Conservation (phyloP, 2,113 vertebrate species). For the human region DNA sequence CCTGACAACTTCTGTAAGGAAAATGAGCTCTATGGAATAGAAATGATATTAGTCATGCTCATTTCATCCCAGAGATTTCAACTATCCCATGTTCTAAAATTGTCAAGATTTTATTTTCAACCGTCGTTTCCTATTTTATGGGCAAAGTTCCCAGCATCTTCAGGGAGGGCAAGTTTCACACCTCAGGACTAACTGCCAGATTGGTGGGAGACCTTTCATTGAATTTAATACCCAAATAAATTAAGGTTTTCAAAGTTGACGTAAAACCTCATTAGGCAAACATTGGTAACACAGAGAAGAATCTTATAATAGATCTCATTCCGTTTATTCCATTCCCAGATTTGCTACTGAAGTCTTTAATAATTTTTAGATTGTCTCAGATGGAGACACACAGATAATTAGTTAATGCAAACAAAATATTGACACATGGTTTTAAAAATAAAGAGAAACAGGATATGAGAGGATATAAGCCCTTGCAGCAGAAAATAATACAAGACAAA, state of each 20-base stretch:
- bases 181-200: not conserved
- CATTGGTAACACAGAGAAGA: not conserved
- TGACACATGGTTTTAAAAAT: not conserved
- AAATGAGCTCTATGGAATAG: not conserved
- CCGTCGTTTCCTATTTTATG: not conserved
- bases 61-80: not conserved
- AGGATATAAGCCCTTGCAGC: constrained; percentile 39
- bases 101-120: constrained; percentile 34
- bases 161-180: not conserved
- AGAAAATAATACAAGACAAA: constrained; percentile 41
- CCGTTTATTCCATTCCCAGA: not conserved
- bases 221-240: constrained; percentile 55
- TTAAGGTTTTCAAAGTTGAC: constrained; percentile 31
- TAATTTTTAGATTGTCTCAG: constrained; percentile 29
- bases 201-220: not conserved
- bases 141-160: not conserved
- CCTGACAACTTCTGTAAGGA: not conserved
- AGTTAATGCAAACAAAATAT: constrained; percentile 50
- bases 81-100: not conserved
- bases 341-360: constrained; percentile 41
- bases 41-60: not conserved
- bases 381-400: constrained; percentile 47
- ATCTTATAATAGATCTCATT: not conserved
- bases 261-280: constrained; percentile 36
- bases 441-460: constrained; percentile 32